Conservation (phyloP, 1,140 invertebrate species). For the Anthonomus grandis region DNA sequence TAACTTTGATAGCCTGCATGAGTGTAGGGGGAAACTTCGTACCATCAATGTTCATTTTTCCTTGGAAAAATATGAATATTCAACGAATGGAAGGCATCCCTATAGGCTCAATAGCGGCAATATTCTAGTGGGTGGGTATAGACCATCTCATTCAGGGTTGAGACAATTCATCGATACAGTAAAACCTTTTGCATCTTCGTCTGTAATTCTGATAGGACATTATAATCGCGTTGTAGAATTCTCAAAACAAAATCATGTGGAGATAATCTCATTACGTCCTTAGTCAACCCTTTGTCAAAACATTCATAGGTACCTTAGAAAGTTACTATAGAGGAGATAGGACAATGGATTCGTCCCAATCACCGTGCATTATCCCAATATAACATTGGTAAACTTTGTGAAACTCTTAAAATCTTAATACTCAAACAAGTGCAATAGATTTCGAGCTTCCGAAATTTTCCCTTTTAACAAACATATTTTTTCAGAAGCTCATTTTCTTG, state of each 20-base stretch:
- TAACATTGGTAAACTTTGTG: slow-evolving; percentile 31
- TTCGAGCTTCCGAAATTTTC: slow-evolving; percentile 18
- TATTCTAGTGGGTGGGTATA: slow-evolving; percentile 24
- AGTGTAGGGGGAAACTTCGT: slow-evolving; percentile 33
- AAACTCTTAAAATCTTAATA: slow-evolving; percentile 36
- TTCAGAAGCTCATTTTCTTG: slow-evolving; percentile 29
- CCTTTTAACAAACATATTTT: slow-evolving; percentile 24
- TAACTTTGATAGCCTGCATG: slow-evolving; percentile 47
- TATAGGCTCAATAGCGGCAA: slow-evolving; percentile 27
- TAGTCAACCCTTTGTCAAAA: slow-evolving; percentile 41
- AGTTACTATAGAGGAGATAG: slow-evolving; percentile 26
- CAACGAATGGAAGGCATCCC: slow-evolving; percentile 22
- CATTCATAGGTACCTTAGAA: slow-evolving; percentile 39
- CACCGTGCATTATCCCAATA: slow-evolving; percentile 13
- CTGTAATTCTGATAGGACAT: slow-evolving; percentile 9
- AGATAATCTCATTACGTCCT: slow-evolving; percentile 36
- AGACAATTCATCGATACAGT: slow-evolving; percentile 23
- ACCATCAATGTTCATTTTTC: slow-evolving; percentile 21
- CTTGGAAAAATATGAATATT: slow-evolving; percentile 17
- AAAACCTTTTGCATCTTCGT: slow-evolving; percentile 11
- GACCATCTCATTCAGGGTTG: slow-evolving; percentile 23
- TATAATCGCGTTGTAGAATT: slow-evolving; percentile 22
- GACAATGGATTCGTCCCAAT: slow-evolving; percentile 24
- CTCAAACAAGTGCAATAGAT: slow-evolving; percentile 36
- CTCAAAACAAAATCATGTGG: slow-evolving; percentile 20